A percentile compares a stretch with the other conserved stretches of the same genome.
Conservation (phyloP, 2,888 invertebrate genomes). For the Bellardia bayeri region DNA sequence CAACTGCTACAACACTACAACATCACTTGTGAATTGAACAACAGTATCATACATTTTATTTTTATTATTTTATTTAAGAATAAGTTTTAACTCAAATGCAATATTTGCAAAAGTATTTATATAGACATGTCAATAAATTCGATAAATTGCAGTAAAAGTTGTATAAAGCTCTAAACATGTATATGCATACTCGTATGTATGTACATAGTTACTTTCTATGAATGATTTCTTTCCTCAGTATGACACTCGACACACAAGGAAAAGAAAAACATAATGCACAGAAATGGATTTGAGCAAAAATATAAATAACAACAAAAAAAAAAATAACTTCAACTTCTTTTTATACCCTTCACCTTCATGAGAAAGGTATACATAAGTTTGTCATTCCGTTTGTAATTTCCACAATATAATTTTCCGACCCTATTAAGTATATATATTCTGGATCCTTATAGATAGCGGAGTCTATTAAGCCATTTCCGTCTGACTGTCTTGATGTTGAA, state of each 20-base stretch:
- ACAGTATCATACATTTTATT: not conserved
- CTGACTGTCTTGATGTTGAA: no score
- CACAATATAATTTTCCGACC: no score
- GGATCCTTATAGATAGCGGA: no score
- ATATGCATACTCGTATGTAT: not conserved
- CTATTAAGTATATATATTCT: no score
- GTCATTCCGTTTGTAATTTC: no score
- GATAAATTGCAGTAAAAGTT: slow-evolving; percentile 14
- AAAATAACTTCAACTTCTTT: slow-evolving; percentile 35
- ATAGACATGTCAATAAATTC: slow-evolving; percentile 1
- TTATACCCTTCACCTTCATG: no score
- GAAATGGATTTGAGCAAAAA: slow-evolving; percentile 43
- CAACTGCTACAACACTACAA: no score
- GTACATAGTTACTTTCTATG: not conserved
- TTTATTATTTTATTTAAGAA: not conserved
- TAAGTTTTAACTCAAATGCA: slow-evolving; percentile 19
- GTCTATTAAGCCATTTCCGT: no score
- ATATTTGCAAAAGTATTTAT: not conserved
- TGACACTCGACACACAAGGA: slow-evolving; percentile 47
- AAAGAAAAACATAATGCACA: slow-evolving; percentile 53
- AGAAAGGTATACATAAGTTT: no score
- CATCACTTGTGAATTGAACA: not conserved
- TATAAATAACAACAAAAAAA: not conserved
- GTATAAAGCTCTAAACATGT: slow-evolving; percentile 6
- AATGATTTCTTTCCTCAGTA: slow-evolving; percentile 28